Evolutionary conservation across 2,113 vertebrate genomes (phyloP), one percentile per base, ranked within the genome.

Genomic region (Oncorhynchus kisutch): DNA sequence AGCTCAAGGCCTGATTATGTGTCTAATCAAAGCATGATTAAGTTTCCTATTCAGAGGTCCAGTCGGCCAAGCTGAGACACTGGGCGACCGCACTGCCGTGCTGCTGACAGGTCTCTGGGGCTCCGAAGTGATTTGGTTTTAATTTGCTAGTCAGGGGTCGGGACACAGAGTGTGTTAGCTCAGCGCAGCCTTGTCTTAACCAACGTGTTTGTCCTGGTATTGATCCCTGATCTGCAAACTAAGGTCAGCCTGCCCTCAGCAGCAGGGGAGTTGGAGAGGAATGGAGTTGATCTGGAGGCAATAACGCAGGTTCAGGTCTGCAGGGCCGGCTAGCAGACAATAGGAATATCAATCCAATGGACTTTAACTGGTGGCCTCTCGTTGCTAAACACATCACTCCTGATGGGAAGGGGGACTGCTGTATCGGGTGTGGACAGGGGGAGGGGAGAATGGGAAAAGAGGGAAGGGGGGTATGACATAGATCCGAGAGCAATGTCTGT

Each of bases 71-170:
- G 25, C 14, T 67, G 73, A 49, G 64, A n/a, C 22, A 66, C 22
- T 67, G 59, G 24, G 64, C 29, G 39, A 51, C 34, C 48, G 51
- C 16, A 54, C 51, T 54, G 51, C 51, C 51, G 5, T 14, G 51
- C 51, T 54, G 51, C 51, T 18, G 51, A 54, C 51, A 4, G 67
- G 7, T 80, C 81, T 72, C 82, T 79, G 76, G 83, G 72, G 83
- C 81, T 75, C 79, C 70, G 80, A 82, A 79, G 81, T 88, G 87
- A 90, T 90, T 83, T 85, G 76, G 82, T 87, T 92, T 90, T 92
- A 92, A 93, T 93, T 92, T 91, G 89, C 79, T 87, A 86, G 88
- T 90, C 86, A 90, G 86, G 70, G 78, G 64, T 78, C 54, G 45
- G 71, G 34, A 66, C 59, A 69, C 59, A 39, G 77, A 69, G 31